Evolutionary conservation across 53 echinoderm and acorn worm species (phyloP).

Genomic region (Astropecten irregularis): DNA sequence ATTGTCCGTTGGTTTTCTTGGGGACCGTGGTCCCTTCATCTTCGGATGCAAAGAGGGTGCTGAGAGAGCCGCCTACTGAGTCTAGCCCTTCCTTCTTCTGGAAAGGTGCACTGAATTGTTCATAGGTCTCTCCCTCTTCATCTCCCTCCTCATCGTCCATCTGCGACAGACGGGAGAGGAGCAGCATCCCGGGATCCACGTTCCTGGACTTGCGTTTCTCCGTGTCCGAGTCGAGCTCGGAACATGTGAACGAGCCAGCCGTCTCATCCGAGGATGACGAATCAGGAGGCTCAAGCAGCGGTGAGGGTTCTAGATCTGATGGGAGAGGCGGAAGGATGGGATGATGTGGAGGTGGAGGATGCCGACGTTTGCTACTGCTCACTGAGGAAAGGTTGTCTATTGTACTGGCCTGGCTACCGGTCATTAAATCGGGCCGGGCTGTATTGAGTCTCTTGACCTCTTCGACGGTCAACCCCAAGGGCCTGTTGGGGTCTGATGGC

Average conservation of each 20-base stretch:
- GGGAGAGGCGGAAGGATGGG: conserved; percentile 14
- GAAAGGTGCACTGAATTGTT: conserved; percentile 49
- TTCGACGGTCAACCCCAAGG: conserved; percentile 84
- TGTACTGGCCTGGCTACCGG: conserved; percentile 93
- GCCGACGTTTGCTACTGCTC: conserved; percentile 40
- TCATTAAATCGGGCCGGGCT: conserved; percentile 85
- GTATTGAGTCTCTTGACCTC: conserved; percentile 90
- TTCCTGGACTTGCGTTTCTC: conserved; percentile 51
- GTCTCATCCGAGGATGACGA: conserved; percentile 88
- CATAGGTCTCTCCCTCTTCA: conserved; percentile 64
- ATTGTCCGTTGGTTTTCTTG: conserved; percentile 66
- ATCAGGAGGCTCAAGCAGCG: conserved; percentile 82
- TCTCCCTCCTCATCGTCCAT: conserved; percentile 78
- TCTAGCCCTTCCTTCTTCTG: conserved; percentile 66
- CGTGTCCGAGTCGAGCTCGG: conserved; percentile 81
- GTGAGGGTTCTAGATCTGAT: conserved; percentile 52
- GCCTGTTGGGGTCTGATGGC: conserved; percentile 36
- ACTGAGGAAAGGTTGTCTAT: conserved; percentile 87
- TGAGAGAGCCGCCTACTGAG: conserved; percentile 85
- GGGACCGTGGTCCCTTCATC: conserved; percentile 80
- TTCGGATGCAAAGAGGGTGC: conserved; percentile 88
- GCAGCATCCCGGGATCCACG: conserved; percentile 67
- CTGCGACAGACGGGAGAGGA: conserved; percentile 78
- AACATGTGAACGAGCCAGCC: conserved; percentile 95
- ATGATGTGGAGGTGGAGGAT: conserved; percentile 3